Conservation (phyloP, 2,888 invertebrate species). For the Ashinkailepas kermadecensis region DNA sequence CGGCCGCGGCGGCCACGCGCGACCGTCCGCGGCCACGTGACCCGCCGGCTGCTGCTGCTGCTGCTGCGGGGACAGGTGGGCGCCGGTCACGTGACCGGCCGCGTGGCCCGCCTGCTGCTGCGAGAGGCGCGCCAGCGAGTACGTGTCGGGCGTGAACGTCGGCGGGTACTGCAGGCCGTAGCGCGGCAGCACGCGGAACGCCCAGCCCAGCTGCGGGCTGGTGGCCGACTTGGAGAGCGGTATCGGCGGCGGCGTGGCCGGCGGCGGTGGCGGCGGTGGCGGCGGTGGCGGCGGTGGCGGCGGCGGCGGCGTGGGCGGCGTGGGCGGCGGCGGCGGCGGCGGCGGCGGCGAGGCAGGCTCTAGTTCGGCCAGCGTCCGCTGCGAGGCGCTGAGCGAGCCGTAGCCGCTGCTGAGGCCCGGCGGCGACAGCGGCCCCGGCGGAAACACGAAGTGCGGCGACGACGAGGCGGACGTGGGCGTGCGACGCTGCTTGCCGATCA, state of each 20-base stretch:
- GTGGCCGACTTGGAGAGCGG: constrained; percentile 41
- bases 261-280: constrained; percentile 5
- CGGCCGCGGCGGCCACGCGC: too few species aligned
- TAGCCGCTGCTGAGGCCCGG: constrained; percentile 22
- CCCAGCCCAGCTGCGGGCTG: constrained; percentile 31
- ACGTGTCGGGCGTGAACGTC: constrained; percentile 75
- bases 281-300: background rate
- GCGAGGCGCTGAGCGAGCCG: constrained; percentile 6
- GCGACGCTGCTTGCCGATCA: constrained; percentile 41
- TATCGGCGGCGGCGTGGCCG: constrained; percentile 34
- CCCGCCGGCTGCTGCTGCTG: too few species aligned
- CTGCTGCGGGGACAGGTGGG: too few species aligned
- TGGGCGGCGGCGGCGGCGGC: constrained; percentile 10
- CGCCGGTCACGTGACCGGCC: background rate
- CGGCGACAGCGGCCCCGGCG: constrained; percentile 20
- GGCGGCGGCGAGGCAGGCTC: background rate
- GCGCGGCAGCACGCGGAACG: constrained; percentile 47
- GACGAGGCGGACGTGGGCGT: constrained; percentile 33
- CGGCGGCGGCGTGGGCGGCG: constrained; percentile 25
- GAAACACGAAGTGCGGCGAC: constrained; percentile 34
- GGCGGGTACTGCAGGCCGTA: constrained; percentile 80
- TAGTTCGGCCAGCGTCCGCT: background rate
- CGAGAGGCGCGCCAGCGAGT: constrained; percentile 51
- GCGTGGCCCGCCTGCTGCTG: background rate
- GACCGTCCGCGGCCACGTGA: too few species aligned